Evolutionary conservation across 64 coral and sea anemone genomes (phyloP), one percentile per base, ranked within the genome.

Genomic region (Porites lutea): DNA sequence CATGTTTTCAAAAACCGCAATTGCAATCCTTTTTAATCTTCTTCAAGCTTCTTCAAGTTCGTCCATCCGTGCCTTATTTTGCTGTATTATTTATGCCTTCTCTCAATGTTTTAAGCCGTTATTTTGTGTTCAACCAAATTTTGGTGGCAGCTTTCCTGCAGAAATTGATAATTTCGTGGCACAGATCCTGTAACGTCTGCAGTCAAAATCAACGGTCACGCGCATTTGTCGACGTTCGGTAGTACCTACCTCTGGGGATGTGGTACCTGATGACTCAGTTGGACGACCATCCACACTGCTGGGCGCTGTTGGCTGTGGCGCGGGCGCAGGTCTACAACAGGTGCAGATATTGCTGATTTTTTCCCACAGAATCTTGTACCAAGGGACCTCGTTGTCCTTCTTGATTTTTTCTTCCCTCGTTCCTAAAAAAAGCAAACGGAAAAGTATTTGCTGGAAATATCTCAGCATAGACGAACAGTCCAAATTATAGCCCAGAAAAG

Each of bases 361-460:
- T 47, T 86, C 45, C 81, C 84, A 89, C 19, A 89, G 19, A 16
- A 10, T 82, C 72, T 75, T 44, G 72, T 95, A 83, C 85, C 86
- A 93, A 3, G 83, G 89, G 15, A 79, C 74, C 43, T 80, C 89
- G 10, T 59, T 21, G 4, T 27, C 22, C 47, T 87, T 95, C 72
- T 87, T 95, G 5, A 20, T 67, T 74, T 91, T 91, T 74, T 82
- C 90, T 44, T 91, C 89, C 18, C 88, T 85, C 8, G 94, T 91
- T 46, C 94, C 94, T 95, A 23, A 18, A 50, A 63, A 66, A 48
- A 86, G 37, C 19, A 77, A 51, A 7, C 54, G 13, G 6, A 78
- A 44, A 19, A 19, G 18, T 59, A 19, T 18, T 37, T 71, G 10
- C 19, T 59, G 13, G 27, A 6, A 19, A 67, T 3, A 68, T 48